Evolutionary conservation across 2,113 vertebrate genomes (phyloP), one percentile per base, ranked within the genome.

Genomic region (Campylomormyrus numenius): DNA sequence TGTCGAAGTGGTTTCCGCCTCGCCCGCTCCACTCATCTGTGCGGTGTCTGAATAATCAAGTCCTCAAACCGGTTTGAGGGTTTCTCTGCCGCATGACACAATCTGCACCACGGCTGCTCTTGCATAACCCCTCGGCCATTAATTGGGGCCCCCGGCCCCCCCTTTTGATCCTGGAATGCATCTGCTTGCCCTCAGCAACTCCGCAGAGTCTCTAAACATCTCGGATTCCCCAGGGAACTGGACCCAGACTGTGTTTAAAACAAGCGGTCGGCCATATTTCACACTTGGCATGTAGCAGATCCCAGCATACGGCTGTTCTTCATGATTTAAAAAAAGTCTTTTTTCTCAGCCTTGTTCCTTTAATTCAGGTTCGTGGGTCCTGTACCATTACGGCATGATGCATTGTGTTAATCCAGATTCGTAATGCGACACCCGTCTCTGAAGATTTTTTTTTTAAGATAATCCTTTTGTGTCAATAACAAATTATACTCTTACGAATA

Each of bases 81-180:
- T 91, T 85, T 85, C 24, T 85, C 89, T 90, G 89, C 42, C 2
- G 3, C 77, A 66, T 90, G 92, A 92, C 77, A 89, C 88, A 92
- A 94, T 94, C 88, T 85, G 49, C 91, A 80, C 92, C 92, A 93
- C 90, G 91, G 93, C 88, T 85, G 87, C 89, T 42, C 56, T 94
- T 94, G 89, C 91, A 66, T 91, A 93, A 93, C 90, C 56, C 74
- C 85, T 39, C 62, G 46, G 2, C 35, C 35, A 89, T 87, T 4
- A 21, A 88, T 80, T 46, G 46, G 89, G 86, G 58, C 84, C 85
- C 48, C 8, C 15, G 3, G 3, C 0, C 7, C 50, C 85, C 50
- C 86, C n/a, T 15, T 88, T 90, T 88, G 91, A 91, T 88, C 15
- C 87, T 62, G 50, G 27, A 27, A 39, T 85, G n/a, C 52, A 19